Base-by-base conservation (phyloP, 1,140 invertebrate genomes). In the Megathymus violae region DNA sequence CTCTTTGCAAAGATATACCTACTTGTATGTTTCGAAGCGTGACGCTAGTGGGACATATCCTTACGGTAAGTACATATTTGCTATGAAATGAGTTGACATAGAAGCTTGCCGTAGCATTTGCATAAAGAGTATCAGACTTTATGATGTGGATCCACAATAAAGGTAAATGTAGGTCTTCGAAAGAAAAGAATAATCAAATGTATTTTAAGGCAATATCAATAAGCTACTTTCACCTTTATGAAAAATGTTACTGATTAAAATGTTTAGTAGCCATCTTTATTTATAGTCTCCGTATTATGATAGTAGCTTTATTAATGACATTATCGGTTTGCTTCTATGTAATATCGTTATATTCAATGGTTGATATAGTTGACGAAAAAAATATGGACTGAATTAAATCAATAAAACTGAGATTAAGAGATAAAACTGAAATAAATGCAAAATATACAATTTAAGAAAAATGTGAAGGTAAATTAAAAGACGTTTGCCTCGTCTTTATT, bases 71-170 rank as follows among this genome's bases (percentile, higher is more conserved):
- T 69, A 81, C 77, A 82, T 81, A 74, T 82, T 81, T 78, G 74
- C 75, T 61, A 62, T 67, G 69, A 80, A 75, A 82, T 80, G 76
- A 80, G 82, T 79, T 82, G 79, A 76, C 82, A 76, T 40, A 78
- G 69, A 58, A 59, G 65, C 63, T 56, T 48, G 31, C 44, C 56
- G 69, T 69, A 71, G 63, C 25, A 70, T 64, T 56, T 56, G 52
- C 40, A 44, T 25, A 41, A 56, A 56, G 43, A 47, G 22, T 56
- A 56, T 56, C 25, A 44, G 22, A 17, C 19, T 56, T 44, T 34
- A 44, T 44, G 40, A 56, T 34, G 40, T 31, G 40, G 15, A 43
- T 44, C 52, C 44, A 56, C 31, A 36, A 44, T 41, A 56, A 44
- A 27, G 25, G 48, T 36, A 44, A 44, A 56, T 44, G 22, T 56